These are phyloP conservation scores for Heterodera schachtii DNA, from an alignment of 1,140 invertebrate genomes.

Conservation along the genomic window DNA sequence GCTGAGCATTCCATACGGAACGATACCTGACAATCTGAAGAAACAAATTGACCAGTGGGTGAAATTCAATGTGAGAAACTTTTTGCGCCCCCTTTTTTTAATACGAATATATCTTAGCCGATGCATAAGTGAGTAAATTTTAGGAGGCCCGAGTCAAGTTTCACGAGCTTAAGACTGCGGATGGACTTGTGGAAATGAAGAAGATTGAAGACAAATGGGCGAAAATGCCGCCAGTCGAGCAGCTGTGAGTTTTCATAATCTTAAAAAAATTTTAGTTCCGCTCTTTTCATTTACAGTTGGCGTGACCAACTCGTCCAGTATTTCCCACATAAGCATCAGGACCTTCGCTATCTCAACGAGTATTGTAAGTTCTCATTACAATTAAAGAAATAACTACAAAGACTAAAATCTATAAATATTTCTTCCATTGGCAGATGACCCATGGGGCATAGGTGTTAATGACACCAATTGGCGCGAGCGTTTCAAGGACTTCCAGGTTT, in stretches of 20 bases:
- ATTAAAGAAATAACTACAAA: neutral
- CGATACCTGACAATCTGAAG: constrained; percentile 53
- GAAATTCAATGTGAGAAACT: constrained; percentile 54
- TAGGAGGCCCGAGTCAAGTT: constrained; percentile 58
- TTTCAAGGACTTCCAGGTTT: constrained; percentile 60
- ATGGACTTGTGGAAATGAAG: constrained; percentile 62
- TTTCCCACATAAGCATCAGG: constrained; percentile 56
- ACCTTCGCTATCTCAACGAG: constrained; percentile 58
- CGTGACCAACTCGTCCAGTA: constrained; percentile 57
- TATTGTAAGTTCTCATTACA: constrained; percentile 43
- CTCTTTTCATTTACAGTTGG: constrained; percentile 2
- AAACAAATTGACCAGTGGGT: constrained; percentile 59
- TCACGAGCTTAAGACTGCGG: constrained; percentile 56
- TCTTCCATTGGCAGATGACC: constrained; percentile 45
- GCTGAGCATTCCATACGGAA: constrained; percentile 61
- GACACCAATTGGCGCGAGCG: constrained; percentile 47
- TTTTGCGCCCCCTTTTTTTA: neutral
- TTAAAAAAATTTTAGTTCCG: neutral
- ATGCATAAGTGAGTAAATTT: neutral
- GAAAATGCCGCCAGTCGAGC: constrained; percentile 63
- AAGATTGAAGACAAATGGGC: constrained; percentile 65
- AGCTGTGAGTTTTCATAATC: constrained; percentile 35
- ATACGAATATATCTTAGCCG: too few relatives aligned
- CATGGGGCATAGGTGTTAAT: constrained; percentile 54
- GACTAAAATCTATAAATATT: neutral